phyloP scores from a whole-genome alignment of 1,140 invertebrate genomes.

The Pseudomyrmex cubaensis region DNA sequence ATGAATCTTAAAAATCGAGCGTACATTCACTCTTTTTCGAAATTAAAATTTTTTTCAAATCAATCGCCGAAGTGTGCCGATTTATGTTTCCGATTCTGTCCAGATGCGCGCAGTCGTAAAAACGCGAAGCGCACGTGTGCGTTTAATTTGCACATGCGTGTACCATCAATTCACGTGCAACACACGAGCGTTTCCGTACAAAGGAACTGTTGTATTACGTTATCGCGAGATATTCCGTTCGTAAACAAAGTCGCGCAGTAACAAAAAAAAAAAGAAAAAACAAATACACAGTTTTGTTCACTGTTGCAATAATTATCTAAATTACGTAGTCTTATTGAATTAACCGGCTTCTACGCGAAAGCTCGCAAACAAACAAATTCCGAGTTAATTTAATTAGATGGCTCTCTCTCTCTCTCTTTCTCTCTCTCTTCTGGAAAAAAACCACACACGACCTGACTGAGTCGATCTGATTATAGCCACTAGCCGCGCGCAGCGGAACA shows the following conservation, averaged over 20 bases:
- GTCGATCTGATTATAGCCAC: too few species aligned
- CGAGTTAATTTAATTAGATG: too few species aligned
- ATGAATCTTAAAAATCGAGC: background rate
- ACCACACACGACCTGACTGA: too few species aligned
- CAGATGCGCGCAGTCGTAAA: constrained; percentile 6
- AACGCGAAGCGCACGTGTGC: constrained; percentile 37
- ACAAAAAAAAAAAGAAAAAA: constrained; percentile 26
- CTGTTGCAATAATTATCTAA: too few species aligned
- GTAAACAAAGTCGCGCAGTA: constrained; percentile 37
- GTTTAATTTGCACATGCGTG: constrained; percentile 61
- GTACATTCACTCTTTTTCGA: constrained; percentile 15
- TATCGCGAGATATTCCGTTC: background rate
- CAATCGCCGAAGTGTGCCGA: background rate
- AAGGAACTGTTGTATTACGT: constrained; percentile 20
- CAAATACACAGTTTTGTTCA: background rate
- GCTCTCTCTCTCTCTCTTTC: too few species aligned
- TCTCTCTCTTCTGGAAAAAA: too few species aligned
- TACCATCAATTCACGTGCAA: constrained; percentile 33
- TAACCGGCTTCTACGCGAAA: too few species aligned
- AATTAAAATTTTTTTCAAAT: background rate
- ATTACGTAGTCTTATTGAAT: too few species aligned
- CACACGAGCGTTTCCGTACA: background rate
- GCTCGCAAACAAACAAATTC: too few species aligned
- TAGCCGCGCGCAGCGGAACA: too few species aligned
- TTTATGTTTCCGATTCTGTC: background rate